Base-by-base conservation (phyloP, 2,113 vertebrate species). In the Prochilodus magdalenae region DNA sequence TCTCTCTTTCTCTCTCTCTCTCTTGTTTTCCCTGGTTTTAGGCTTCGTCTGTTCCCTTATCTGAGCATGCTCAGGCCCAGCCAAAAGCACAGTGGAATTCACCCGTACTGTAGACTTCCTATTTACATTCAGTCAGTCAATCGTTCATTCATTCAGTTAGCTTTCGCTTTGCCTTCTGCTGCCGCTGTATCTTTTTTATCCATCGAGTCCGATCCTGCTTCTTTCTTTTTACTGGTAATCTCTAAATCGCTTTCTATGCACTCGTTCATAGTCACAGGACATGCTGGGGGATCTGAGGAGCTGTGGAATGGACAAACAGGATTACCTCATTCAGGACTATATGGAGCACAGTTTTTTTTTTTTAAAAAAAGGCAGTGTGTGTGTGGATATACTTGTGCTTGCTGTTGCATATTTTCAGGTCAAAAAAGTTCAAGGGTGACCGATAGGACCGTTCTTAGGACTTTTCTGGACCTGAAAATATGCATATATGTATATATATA, bases 11-110 rank as follows among this genome's bases (percentile, higher is more conserved):
- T 36, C 62, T 80, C 88, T 85, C 79, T 51, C 75, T 77, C 47
- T 59, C 77, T 69, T 77, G 83, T 80, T 76, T 62, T 30, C 82
- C 86, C 90, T 82, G 88, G 89, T 90, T 81, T 81, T 44, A 77
- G 66, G 20, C 51, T 53, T 75, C 47, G 70, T 69, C 29, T 44
- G 5, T 65, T 14, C n/a, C 77, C 65, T 24, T 75, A 75, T 86
- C 84, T 80, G 77, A 80, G 78, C 84, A 83, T 79, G 84, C 74
- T 57, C 53, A 22, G 81, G 66, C 81, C 65, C 30, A 73, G 71
- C 81, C 0, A 60, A 40, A 36, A 82, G 26, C 20, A 15, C 74
- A 76, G 29, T 67, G 84, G 85, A 86, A 86, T 83, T 80, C 30
- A 81, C 36, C 70, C 60, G 65, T 55, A 30, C 40, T 69, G 60